Base-by-base conservation (phyloP, 2,888 invertebrate genomes). In the Catocala nupta region DNA sequence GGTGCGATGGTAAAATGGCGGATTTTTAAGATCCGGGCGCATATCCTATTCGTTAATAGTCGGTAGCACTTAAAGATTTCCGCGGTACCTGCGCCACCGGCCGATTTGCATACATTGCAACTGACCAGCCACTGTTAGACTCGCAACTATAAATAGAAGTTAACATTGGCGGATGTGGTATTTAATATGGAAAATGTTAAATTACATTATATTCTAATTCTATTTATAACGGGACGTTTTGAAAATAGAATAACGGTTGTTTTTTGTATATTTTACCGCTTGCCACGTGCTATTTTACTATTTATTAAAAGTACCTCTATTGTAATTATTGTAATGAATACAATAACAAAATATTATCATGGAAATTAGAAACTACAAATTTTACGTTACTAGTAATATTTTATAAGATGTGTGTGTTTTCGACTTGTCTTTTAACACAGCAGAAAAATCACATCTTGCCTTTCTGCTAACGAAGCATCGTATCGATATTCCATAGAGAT, bases 71-170 rank as follows among this genome's bases (percentile, higher is more conserved):
- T 80, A 80, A 80, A 82, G 80, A 77, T 81, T 80, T 83, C 77
- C 77, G 75, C 72, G 75, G 77, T 78, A 77, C 75, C 76, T 68
- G 70, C 69, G 68, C 67, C 63, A 65, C 58, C 70, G 66, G 77
- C 69, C 78, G 77, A 85, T 87, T 88, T 87, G 84, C 85, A 86
- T 87, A 82, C 78, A 83, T 86, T 83, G 82, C 61, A 69, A 75
- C 65, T 65, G 71, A 62, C 61, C 59, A 67, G 57, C 69, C 69
- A 68, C 53, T 64, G 70, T 59, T 62, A 65, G 66, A 63, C 63
- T 68, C 54, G 65, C 55, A 78, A 54, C 67, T 81, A 78, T 77
- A 77, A 82, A 78, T 80, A 77, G 65, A 60, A 44, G 72, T 77
- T 75, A 76, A 75, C 70, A 60, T 60, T 68, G 45, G 62, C 70